Evolutionary conservation across 64 coral and sea anemone species (phyloP).

Genomic region (Stichodactyla mertensii): DNA sequence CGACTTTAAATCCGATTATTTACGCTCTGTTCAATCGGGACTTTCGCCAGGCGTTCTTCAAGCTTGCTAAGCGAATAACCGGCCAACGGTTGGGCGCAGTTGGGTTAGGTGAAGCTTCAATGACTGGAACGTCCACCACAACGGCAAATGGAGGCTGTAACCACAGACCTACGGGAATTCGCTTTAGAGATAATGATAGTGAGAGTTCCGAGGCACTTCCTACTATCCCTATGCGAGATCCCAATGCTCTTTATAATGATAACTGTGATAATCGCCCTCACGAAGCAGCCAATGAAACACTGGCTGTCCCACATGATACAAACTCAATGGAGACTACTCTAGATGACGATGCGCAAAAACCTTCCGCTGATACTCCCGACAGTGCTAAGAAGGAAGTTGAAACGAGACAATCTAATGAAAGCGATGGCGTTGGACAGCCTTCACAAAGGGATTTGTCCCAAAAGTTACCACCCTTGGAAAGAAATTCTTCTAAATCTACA

Average conservation of each 20-base stretch:
- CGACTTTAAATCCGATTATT: slow-evolving; percentile 82
- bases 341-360: slow-evolving; percentile 1
- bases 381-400: not conserved
- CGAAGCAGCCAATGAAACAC: not conserved
- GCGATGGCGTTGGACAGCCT: not conserved
- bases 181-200: not conserved
- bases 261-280: not conserved
- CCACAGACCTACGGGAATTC: not conserved
- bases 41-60: slow-evolving; percentile 61
- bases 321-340: slow-evolving; percentile 9
- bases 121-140: not conserved
- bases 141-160: not conserved
- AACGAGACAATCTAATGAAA: not conserved
- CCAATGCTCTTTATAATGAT: not conserved
- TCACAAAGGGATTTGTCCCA: not conserved
- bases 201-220: not conserved
- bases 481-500: not conserved
- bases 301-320: not conserved
- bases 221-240: slow-evolving; percentile 9
- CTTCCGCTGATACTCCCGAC: not conserved
- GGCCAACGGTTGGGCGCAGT: slow-evolving; percentile 3
- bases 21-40: slow-evolving; percentile 77
- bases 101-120: not conserved
- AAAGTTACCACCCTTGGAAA: slow-evolving; percentile 8
- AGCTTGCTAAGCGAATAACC: not conserved